Evolutionary conservation across 2,113 vertebrate species (phyloP).

Genomic region (Panurus biarmicus): DNA sequence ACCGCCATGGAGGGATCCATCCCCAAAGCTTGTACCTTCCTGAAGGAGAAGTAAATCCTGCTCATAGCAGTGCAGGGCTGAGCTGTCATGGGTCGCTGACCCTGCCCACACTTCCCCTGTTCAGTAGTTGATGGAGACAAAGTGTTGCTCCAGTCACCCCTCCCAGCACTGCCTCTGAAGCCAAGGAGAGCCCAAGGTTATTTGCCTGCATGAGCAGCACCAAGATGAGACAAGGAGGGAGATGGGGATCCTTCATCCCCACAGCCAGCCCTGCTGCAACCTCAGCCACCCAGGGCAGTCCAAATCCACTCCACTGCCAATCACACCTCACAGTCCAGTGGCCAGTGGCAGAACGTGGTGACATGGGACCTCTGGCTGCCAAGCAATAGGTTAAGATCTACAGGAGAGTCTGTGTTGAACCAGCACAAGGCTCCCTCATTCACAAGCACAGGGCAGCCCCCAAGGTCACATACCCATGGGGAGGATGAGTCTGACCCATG

Average conservation of each 20-base stretch:
- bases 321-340: rapidly evolving
- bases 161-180: rapidly evolving
- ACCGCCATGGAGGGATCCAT: neutral
- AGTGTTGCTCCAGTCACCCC: neutral
- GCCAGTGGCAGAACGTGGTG: neutral
- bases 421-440: neutral
- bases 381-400: neutral
- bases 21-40: neutral
- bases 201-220: rapidly evolving
- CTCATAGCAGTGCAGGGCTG: neutral
- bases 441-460: neutral
- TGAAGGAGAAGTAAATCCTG: neutral
- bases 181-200: neutral
- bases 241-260: neutral
- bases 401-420: neutral
- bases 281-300: neutral
- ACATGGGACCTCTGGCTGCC: neutral
- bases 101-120: neutral
- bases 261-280: neutral
- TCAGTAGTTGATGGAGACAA: neutral
- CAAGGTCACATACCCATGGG: rapidly evolving
- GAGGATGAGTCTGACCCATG: rapidly evolving
- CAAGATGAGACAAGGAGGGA: neutral
- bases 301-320: neutral
- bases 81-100: neutral